Percentiles rank a stretch among this genome's conserved stretches.
Evolutionary conservation across 2,888 invertebrate genomes (phyloP).

Genomic region (Buathra laborator): DNA sequence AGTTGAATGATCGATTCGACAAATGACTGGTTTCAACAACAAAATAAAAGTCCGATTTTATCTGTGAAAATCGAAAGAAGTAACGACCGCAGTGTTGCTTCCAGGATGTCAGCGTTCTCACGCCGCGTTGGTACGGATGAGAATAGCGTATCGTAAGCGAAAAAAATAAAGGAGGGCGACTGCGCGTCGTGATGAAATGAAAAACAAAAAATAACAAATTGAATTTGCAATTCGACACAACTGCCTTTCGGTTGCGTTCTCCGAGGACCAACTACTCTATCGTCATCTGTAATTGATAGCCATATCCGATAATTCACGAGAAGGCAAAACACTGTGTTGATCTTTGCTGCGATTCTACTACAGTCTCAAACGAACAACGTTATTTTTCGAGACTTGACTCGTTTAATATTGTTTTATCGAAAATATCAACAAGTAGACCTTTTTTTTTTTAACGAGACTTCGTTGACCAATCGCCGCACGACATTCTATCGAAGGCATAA

Average conservation of each 20-base stretch:
- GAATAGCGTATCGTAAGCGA: not conserved
- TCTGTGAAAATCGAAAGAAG: not conserved
- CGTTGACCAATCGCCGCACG: not conserved
- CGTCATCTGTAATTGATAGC: not conserved
- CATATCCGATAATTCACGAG: not conserved
- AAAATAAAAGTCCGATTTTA: not conserved
- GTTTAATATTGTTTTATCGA: not conserved
- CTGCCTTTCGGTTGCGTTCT: not conserved
- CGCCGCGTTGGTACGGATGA: not conserved
- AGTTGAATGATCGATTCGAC: not conserved
- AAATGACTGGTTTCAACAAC: not conserved
- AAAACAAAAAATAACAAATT: not conserved
- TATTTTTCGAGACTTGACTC: not conserved
- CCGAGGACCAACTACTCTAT: not conserved
- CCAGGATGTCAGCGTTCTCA: not conserved
- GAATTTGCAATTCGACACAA: not conserved
- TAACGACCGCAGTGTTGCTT: not conserved
- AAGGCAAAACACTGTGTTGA: not conserved
- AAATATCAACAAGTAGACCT: constrained; percentile 8
- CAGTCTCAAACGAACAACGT: not conserved
- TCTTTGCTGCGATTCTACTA: not conserved
- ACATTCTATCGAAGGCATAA: not conserved
- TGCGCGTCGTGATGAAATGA: not conserved
- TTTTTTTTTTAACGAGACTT: not conserved
- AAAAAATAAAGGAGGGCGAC: not conserved